phyloP scores from a whole-genome alignment of 2,888 invertebrate species.

The Cataglyphis cursor region DNA sequence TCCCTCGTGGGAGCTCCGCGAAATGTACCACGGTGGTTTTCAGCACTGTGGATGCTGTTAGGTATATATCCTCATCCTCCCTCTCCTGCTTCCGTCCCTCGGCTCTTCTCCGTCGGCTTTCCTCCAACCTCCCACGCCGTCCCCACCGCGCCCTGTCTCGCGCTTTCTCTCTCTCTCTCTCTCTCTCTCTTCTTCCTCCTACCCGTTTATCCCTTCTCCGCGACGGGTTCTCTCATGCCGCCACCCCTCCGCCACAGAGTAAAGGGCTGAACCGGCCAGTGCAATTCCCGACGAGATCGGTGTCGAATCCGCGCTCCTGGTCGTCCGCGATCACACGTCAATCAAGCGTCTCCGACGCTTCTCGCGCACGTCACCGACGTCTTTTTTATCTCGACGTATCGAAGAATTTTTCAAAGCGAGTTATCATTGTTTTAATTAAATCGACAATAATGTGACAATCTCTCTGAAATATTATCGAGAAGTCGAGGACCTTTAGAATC shows the following conservation, averaged over 20 bases:
- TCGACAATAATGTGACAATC: not conserved
- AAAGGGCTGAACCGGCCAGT: slow-evolving; percentile 84
- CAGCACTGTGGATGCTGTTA: slow-evolving; percentile 77
- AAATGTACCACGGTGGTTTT: slow-evolving; percentile 80
- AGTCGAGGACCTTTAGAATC: not conserved
- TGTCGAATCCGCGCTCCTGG: slow-evolving; percentile 72
- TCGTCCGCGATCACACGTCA: slow-evolving; percentile 33
- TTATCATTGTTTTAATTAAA: slow-evolving; percentile 4
- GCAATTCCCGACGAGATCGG: slow-evolving; percentile 82
- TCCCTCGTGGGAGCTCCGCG: slow-evolving; percentile 72
- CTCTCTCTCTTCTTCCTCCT: slow-evolving; percentile 57
- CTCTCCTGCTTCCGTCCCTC: slow-evolving; percentile 54
- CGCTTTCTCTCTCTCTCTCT: slow-evolving; percentile 15
- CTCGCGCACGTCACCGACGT: slow-evolving; percentile 35
- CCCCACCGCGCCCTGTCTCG: slow-evolving; percentile 55
- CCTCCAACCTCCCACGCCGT: slow-evolving; percentile 67
- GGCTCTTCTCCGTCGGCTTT: slow-evolving; percentile 3
- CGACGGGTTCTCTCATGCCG: slow-evolving; percentile 60
- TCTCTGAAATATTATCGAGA: not conserved
- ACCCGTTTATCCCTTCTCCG: slow-evolving; percentile 67
- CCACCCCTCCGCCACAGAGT: slow-evolving; percentile 72
- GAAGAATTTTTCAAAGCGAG: not conserved
- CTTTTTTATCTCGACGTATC: not conserved
- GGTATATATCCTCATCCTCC: slow-evolving; percentile 65
- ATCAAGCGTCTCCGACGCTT: slow-evolving; percentile 7